Base-by-base conservation (phyloP, 1,140 invertebrate species). In the Achroia grisella region DNA sequence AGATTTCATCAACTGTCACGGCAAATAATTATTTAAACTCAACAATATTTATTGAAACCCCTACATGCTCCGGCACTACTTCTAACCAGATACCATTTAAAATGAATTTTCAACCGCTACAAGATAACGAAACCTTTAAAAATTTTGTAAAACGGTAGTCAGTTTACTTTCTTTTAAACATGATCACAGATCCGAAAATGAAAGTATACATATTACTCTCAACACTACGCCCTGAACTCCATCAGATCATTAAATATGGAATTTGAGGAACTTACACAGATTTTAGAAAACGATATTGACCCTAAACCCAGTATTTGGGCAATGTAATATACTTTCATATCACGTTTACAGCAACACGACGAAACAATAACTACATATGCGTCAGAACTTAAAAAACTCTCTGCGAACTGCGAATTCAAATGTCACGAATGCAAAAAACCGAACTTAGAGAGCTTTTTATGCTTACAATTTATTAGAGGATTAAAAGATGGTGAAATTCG, bases 271-370 rank as follows among this genome's bases (percentile, higher is more conserved):
- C 27, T 48, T 1, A 14, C 14, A 8, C n/a, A 40, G 17, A 34
- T 48, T 4, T 11, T 48, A 13, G 30, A 34, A 10, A 11, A 48
- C 0, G 40, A 41, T 15, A 12, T 48, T 2, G 47, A 48, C 14
- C 47, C 39, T 2, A 48, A 42, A 31, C 47, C 47, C 4, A 48
- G 47, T 10, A 23, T 48, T 8, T 48, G 47, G 47, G 39, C 39
- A 17, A 13, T 1, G 10, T 39, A 48, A 42, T 39, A 48, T 31
- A 48, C 10, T 13, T 48, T 48, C 17, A 37, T 48, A 5, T 35
- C 32, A 5, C 31, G 47, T 15, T n/a, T 31, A 2, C 47, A 48
- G 31, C 4, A 42, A 6, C 2, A 34, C 1, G 30, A 43, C 17
- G 47, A 48, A 36, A 11, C 31, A 0, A 31, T 48, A 4, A 1